A percentile compares a stretch with the other conserved stretches of the same genome.
phyloP scores from a whole-genome alignment of 2,888 invertebrate species.

The Drosophila buzzatii region DNA sequence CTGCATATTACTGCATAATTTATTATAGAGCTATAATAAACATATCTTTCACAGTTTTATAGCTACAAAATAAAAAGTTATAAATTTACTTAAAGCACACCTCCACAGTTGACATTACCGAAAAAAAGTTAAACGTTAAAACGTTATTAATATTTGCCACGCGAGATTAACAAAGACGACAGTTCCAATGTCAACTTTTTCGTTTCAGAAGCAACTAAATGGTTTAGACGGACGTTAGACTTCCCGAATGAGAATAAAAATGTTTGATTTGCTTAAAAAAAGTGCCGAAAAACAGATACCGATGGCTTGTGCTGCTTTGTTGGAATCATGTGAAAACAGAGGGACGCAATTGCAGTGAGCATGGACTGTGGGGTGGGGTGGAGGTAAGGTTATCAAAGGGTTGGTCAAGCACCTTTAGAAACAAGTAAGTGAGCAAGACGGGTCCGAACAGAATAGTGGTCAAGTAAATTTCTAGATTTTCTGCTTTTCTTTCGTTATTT shows the following conservation, averaged over 20 bases:
- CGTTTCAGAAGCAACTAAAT: neutral
- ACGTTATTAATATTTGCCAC: too few relatives aligned
- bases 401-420: slow-evolving; percentile 42
- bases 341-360: neutral
- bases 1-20: too few relatives aligned
- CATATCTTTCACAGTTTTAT: too few relatives aligned
- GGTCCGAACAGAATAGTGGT: slow-evolving; percentile 23
- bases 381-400: slow-evolving; percentile 27
- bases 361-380: neutral
- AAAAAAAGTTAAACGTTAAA: too few relatives aligned
- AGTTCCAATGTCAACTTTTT: too few relatives aligned
- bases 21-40: too few relatives aligned
- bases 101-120: too few relatives aligned
- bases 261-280: neutral
- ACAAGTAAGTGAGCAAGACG: neutral
- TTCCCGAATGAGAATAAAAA: neutral
- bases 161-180: too few relatives aligned
- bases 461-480: slow-evolving; percentile 41
- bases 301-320: neutral
- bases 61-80: too few relatives aligned
- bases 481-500: slow-evolving; percentile 35
- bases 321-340: neutral
- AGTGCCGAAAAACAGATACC: neutral
- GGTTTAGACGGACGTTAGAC: neutral
- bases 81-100: too few relatives aligned